Conservation (phyloP, 2,113 vertebrate species). For the Delphinapterus leucas region DNA sequence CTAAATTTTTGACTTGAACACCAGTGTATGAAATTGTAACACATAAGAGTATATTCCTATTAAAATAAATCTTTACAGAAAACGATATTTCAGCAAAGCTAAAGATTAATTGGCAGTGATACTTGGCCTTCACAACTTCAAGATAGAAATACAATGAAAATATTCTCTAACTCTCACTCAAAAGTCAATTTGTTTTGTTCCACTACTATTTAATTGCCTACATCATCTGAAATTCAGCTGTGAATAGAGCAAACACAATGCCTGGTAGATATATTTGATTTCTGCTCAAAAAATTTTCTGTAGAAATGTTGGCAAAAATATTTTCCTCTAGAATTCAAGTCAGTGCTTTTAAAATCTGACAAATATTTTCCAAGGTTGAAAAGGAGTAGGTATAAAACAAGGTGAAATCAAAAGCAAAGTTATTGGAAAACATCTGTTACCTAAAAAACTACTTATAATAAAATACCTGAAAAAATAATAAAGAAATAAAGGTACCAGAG, state of each 20-base stretch:
- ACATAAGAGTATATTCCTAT: background rate
- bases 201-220: background rate
- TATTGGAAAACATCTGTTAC: background rate
- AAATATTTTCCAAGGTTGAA: background rate
- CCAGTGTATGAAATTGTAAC: background rate
- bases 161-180: background rate
- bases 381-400: background rate
- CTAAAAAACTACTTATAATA: background rate
- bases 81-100: background rate
- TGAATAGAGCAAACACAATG: background rate
- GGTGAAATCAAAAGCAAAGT: background rate
- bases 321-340: background rate
- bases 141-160: background rate
- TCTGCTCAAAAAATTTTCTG: background rate
- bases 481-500: background rate
- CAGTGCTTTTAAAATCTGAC: background rate
- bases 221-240: background rate
- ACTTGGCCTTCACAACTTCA: background rate
- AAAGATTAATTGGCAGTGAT: background rate
- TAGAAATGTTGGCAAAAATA: constrained; percentile 3
- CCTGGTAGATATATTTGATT: background rate
- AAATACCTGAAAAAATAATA: background rate
- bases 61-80: background rate
- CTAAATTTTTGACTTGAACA: background rate
- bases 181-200: background rate